phyloP scores from a whole-genome alignment of 2,113 vertebrate species.

The Datnioides undecimradiatus region DNA sequence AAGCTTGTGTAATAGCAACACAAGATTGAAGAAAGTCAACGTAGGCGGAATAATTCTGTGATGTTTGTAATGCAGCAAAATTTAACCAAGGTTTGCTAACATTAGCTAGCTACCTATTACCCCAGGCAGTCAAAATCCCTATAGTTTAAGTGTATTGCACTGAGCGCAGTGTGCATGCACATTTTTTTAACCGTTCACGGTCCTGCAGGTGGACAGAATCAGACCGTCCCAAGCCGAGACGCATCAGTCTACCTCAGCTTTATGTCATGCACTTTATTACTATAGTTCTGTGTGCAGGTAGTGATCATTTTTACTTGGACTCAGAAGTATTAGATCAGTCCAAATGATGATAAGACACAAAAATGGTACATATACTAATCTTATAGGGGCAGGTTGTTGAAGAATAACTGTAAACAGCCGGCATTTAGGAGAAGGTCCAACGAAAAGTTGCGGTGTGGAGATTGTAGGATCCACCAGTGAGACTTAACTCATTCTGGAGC shows the following conservation, averaged over 20 bases:
- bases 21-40: background rate
- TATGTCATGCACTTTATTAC: background rate
- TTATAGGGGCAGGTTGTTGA: background rate
- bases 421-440: background rate
- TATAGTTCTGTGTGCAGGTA: background rate
- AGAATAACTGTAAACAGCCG: background rate
- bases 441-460: background rate
- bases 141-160: background rate
- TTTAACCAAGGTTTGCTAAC: background rate
- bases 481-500: background rate
- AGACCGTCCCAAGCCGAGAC: background rate
- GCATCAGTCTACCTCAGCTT: background rate
- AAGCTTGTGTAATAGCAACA: background rate
- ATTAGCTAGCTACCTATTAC: background rate
- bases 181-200: too few species aligned
- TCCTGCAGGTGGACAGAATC: too few species aligned
- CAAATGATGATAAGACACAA: background rate
- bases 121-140: background rate
- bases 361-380: background rate
- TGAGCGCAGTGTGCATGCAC: fast-evolving
- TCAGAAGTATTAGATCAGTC: background rate
- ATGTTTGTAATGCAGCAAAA: background rate
- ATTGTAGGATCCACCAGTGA: too few species aligned
- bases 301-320: background rate
- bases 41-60: background rate